Conservation (phyloP, 2,797 vertebrate genomes). For the Eutrigla gurnardus region DNA sequence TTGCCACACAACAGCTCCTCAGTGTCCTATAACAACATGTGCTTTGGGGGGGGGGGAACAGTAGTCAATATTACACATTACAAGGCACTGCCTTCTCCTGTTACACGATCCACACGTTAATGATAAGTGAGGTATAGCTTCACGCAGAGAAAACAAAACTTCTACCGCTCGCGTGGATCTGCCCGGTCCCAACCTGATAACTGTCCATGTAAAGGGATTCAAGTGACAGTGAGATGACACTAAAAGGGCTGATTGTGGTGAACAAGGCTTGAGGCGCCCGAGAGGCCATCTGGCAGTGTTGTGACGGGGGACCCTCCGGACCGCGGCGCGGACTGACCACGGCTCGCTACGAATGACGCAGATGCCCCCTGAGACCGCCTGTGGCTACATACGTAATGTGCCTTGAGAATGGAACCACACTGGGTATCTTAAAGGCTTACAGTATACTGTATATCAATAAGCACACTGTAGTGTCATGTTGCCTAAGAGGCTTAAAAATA, state of each 20-base stretch:
- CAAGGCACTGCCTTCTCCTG: conserved; percentile 18
- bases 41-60: conserved; percentile 18
- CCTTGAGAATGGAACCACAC: conserved; percentile 37
- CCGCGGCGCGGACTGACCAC: conserved; percentile 45
- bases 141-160: background rate
- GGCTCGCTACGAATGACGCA: conserved; percentile 50
- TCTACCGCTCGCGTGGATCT: background rate
- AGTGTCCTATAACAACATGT: conserved; percentile 55
- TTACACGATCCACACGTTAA: background rate
- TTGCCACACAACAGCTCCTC: conserved; percentile 48
- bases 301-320: conserved; percentile 63
- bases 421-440: conserved; percentile 8
- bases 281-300: conserved; percentile 73
- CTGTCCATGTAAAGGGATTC: conserved; percentile 44
- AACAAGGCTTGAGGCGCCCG: conserved; percentile 41
- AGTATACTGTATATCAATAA: background rate
- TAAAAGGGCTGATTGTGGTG: conserved; percentile 63
- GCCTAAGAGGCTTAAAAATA: background rate
- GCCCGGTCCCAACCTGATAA: conserved; percentile 11
- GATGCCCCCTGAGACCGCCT: conserved; percentile 46
- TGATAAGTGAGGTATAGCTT: background rate
- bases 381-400: conserved; percentile 39
- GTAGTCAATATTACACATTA: conserved; percentile 24
- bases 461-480: conserved; percentile 7
- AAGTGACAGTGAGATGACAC: conserved; percentile 49